Percentiles rank a stretch among this genome's conserved stretches.
Conservation (phyloP, 2,888 invertebrate species). For the Lomographa bimaculata region DNA sequence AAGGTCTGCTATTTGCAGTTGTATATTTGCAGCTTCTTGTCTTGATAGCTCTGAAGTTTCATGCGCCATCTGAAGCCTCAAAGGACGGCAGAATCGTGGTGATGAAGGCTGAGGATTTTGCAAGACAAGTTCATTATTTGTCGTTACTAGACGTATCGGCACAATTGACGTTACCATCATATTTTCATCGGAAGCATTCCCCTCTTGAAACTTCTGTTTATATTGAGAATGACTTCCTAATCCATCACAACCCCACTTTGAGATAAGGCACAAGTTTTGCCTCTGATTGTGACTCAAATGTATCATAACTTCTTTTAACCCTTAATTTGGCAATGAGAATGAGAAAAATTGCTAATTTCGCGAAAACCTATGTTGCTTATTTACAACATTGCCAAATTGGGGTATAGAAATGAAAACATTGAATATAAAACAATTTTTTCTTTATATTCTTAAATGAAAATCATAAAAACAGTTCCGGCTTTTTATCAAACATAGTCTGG, state of each 20-base stretch:
- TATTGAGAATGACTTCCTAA: slow-evolving; percentile 21
- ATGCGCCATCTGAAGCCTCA: slow-evolving; percentile 14
- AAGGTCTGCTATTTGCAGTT: too few relatives aligned
- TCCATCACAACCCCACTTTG: slow-evolving; percentile 21
- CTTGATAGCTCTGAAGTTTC: slow-evolving; percentile 14
- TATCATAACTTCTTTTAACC: too few relatives aligned
- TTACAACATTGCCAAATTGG: too few relatives aligned
- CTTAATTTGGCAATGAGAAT: too few relatives aligned
- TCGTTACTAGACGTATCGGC: slow-evolving; percentile 12
- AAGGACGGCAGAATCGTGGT: slow-evolving; percentile 15
- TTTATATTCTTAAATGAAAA: too few relatives aligned
- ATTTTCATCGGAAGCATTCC: not conserved
- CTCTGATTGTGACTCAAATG: too few relatives aligned
- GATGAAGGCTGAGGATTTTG: slow-evolving; percentile 27
- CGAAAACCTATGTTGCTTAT: too few relatives aligned
- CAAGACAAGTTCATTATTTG: slow-evolving; percentile 9
- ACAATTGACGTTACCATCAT: slow-evolving; percentile 14
- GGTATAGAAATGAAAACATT: too few relatives aligned
- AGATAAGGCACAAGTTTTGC: not conserved
- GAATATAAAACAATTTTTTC: too few relatives aligned
- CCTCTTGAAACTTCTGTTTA: slow-evolving; percentile 21
- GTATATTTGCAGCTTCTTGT: slow-evolving; percentile 7
- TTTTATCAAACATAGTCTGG: too few relatives aligned
- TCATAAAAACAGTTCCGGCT: too few relatives aligned
- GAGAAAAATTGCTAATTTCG: too few relatives aligned